Evolutionary conservation across 2,113 vertebrate species (phyloP).

Genomic region (Elachura formosa): DNA sequence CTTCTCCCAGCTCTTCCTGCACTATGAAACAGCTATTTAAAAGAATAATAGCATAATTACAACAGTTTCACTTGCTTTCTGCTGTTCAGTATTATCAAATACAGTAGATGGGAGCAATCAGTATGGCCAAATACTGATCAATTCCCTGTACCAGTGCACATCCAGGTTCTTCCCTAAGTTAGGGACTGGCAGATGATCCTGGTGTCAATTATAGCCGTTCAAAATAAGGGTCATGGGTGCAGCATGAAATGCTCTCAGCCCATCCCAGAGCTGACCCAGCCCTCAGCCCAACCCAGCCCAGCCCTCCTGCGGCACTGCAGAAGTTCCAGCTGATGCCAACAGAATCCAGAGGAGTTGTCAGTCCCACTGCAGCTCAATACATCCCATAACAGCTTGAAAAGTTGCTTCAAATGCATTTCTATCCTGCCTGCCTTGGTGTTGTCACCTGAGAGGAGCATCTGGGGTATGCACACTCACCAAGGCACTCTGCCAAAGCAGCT

Average conservation of each 20-base stretch:
- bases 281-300: not conserved
- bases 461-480: not conserved
- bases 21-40: rapidly evolving
- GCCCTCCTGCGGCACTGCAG: not conserved
- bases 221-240: not conserved
- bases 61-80: not conserved
- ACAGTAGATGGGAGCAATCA: not conserved
- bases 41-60: rapidly evolving
- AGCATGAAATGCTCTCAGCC: not conserved
- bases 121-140: not conserved
- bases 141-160: not conserved
- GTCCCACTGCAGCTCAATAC: not conserved
- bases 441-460: not conserved
- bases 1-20: not conserved
- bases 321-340: too few species aligned
- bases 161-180: not conserved
- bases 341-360: not conserved
- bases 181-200: not conserved
- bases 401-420: not conserved
- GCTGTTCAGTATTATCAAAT: rapidly evolving
- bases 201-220: not conserved
- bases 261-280: not conserved
- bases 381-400: not conserved
- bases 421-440: not conserved
- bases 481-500: not conserved